Evolutionary conservation across 2,797 vertebrate species (phyloP).

Genomic region (Coregonus ussuriensis): DNA sequence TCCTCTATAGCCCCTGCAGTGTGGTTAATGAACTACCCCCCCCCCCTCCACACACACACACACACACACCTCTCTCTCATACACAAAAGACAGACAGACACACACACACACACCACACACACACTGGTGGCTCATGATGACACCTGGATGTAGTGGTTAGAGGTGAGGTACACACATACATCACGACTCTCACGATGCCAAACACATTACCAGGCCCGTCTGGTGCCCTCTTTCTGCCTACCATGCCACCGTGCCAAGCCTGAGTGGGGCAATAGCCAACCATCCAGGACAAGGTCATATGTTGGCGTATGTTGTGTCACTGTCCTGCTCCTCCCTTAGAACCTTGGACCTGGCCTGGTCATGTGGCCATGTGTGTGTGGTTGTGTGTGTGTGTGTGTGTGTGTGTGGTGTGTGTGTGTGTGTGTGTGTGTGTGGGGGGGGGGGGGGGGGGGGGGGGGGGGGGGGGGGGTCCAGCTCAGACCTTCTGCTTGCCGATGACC

Average conservation of each 20-base stretch:
- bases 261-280: slow-evolving; percentile 19
- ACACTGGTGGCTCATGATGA: no score
- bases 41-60: neutral
- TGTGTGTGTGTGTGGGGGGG: no score
- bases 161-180: slow-evolving; percentile 13
- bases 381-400: no score
- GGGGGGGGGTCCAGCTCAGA: neutral
- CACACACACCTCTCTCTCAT: slow-evolving; percentile 9
- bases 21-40: slow-evolving; percentile 57
- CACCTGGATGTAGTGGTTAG: no score
- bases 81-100: neutral
- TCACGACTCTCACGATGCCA: slow-evolving; percentile 57
- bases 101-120: no score
- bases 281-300: slow-evolving; percentile 51
- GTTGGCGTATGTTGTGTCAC: slow-evolving; percentile 37
- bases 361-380: neutral
- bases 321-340: slow-evolving; percentile 12
- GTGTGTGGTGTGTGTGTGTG: no score
- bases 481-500: neutral
- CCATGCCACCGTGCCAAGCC: slow-evolving; percentile 17
- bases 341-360: slow-evolving; percentile 13
- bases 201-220: slow-evolving; percentile 79
- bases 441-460: neutral
- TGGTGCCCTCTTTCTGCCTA: slow-evolving; percentile 51
- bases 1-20: slow-evolving; percentile 36